phyloP scores from a whole-genome alignment of 92 coral and sea anemone species.

The Epizoanthus rinbou region DNA sequence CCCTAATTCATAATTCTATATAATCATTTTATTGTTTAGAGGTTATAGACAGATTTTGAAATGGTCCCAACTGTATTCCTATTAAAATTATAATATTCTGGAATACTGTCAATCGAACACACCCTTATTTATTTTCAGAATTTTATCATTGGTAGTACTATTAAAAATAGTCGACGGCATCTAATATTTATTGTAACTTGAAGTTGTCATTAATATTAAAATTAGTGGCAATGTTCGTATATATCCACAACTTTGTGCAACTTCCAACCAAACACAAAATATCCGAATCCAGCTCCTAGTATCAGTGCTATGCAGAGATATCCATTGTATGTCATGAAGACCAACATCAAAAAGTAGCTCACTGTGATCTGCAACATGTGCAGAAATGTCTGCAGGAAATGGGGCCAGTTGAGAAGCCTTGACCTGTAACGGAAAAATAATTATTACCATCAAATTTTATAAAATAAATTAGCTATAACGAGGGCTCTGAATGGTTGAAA shows the following conservation, averaged over 20 bases:
- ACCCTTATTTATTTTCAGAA: too few relatives aligned
- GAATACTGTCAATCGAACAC: too few relatives aligned
- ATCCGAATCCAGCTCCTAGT: conserved; percentile 95
- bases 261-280: conserved; percentile 95
- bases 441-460: too few relatives aligned
- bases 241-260: conserved; percentile 82
- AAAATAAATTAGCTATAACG: too few relatives aligned
- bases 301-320: conserved; percentile 86
- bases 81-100: too few relatives aligned
- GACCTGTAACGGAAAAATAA: conserved; percentile 55
- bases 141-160: too few relatives aligned
- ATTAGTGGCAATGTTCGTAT: conserved; percentile 96
- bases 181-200: not conserved
- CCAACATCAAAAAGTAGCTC: conserved; percentile 97
- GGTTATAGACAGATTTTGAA: too few relatives aligned
- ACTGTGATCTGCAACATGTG: conserved; percentile 88
- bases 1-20: too few relatives aligned
- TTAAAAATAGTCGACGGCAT: too few relatives aligned
- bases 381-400: conserved; percentile 75
- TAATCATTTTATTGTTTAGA: too few relatives aligned
- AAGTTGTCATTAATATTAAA: not conserved
- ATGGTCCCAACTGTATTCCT: too few relatives aligned
- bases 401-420: conserved; percentile 81
- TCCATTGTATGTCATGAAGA: conserved; percentile 96
- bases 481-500: too few relatives aligned